Evolutionary conservation across 2,113 vertebrate species (phyloP), one percentile per base, ranked within the genome.

Genomic region (Lucifuga dentata): DNA sequence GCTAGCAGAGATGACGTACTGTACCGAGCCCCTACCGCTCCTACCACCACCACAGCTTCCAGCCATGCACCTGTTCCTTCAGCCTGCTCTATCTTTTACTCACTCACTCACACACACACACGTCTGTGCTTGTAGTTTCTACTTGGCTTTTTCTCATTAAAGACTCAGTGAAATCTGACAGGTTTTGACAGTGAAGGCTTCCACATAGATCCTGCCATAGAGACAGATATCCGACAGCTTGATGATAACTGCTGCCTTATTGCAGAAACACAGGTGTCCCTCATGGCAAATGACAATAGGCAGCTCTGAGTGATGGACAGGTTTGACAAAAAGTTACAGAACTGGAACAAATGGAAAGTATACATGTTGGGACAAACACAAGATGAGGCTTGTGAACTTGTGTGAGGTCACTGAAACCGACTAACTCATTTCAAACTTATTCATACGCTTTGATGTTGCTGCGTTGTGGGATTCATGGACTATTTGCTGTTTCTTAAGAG

Each of bases 31-130:
- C 69, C 75, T 64, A 60, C 79, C 75, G 81, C 71, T 81, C 71
- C 73, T 60, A 67, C 44, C 73, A 84, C 56, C 70, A 86, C 68
- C 68, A 81, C 87, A 80, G 90, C 89, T 92, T 81, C 88, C 80
- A 90, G 92, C 89, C 73, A 90, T 81, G 83, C 92, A 92, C 90
- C 90, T 93, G 90, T 91, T 91, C 88, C 85, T 64, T 60, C 66
- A 75, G 52, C 66, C 75, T 80, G 50, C 76, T 78, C 60, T 26
- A 39, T 16, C 60, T 62, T 64, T 70, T 72, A 2, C 71, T 21
- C 67, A 29, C 67, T 29, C 44, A 35, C 68, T 33, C 29, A 39
- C 45, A 64, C 58, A 48, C 78, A 79, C 58, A 33, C 33, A 41
- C n/a, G 49, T 39, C 68, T 48, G 50, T 35, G 80, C 57, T 73